Evolutionary conservation across 2,113 vertebrate genomes (phyloP), one percentile per base, ranked within the genome.

Genomic region (Prietella phreatophila): DNA sequence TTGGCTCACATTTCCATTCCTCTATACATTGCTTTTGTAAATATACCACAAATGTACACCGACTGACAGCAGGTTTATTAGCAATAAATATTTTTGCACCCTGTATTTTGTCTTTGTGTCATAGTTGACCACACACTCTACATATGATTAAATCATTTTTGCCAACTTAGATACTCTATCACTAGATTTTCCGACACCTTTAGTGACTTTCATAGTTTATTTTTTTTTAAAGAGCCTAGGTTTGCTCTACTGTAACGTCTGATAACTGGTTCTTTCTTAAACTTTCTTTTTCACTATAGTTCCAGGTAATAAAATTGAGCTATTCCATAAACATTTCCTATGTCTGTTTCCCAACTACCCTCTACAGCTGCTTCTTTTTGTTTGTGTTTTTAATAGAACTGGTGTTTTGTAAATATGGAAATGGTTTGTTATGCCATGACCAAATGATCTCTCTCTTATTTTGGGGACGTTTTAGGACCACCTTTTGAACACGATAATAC

Each of bases 31-130:
- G 92, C 94, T 94, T 92, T 94, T 96, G 96, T 96, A 96, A 96
- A 96, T 96, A 96, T 94, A 94, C 94, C 93, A 92, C 94, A 95
- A 95, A 95, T 96, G 95, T 95, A 95, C 95, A 96, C 94, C 93
- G 93, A 95, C 95, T 95, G 95, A 96, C 95, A 92, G 94, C 95
- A 95, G 92, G 95, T 96, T 96, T 96, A 96, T 95, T 96, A 96
- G 96, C 95, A 96, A 96, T 96, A 96, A 96, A 96, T 96, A 96
- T 96, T 96, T 96, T 96, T 96, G 95, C 96, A 96, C 95, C 96
- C 94, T 95, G 81, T 87, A 39, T 82, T 39, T 78, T 78, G 69
- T 3, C 30, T 58, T 39, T 60, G 63, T 88, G 79, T 85, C 5
- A 4, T 50, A 50, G 55, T 73, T 50, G 14, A 69, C 1, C 11